Evolutionary conservation across 2,888 invertebrate species (phyloP).

Genomic region (Cerceris rybyensis): DNA sequence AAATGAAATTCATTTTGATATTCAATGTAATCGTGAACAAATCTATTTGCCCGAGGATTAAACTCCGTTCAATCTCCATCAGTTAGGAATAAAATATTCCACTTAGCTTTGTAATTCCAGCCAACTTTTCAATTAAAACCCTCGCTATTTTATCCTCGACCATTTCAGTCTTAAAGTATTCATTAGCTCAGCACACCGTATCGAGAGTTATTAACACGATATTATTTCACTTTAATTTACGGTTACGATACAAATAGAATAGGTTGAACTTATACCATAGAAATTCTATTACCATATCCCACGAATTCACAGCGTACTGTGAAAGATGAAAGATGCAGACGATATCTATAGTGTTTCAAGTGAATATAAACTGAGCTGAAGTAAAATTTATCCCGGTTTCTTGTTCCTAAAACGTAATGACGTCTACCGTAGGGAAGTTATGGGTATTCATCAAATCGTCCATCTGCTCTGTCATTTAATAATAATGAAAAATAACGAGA

Average conservation of each 20-base stretch:
- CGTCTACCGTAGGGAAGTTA: background rate
- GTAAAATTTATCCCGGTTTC: conserved; percentile 30
- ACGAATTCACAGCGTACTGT: background rate
- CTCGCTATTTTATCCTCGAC: too few species aligned
- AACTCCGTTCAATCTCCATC: too few species aligned
- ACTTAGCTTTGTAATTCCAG: too few species aligned
- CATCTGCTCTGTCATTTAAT: background rate
- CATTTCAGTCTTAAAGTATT: background rate
- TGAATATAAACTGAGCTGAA: conserved; percentile 28
- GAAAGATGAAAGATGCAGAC: conserved; percentile 49
- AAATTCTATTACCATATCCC: conserved; percentile 7
- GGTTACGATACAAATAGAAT: background rate
- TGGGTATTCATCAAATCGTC: conserved; percentile 4
- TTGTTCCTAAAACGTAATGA: conserved; percentile 13
- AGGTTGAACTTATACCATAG: background rate
- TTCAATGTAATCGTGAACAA: too few species aligned
- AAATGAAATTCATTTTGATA: too few species aligned
- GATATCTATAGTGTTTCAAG: conserved; percentile 33
- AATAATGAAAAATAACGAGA: background rate
- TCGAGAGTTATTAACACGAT: conserved; percentile 4
- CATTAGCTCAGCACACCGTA: conserved; percentile 3
- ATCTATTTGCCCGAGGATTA: too few species aligned
- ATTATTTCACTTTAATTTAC: conserved; percentile 9
- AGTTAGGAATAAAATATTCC: too few species aligned
- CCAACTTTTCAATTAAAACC: too few species aligned